These are phyloP conservation scores for Fistularia commersonii DNA, from an alignment of 2,797 vertebrate species.

Conservation along the genomic window DNA sequence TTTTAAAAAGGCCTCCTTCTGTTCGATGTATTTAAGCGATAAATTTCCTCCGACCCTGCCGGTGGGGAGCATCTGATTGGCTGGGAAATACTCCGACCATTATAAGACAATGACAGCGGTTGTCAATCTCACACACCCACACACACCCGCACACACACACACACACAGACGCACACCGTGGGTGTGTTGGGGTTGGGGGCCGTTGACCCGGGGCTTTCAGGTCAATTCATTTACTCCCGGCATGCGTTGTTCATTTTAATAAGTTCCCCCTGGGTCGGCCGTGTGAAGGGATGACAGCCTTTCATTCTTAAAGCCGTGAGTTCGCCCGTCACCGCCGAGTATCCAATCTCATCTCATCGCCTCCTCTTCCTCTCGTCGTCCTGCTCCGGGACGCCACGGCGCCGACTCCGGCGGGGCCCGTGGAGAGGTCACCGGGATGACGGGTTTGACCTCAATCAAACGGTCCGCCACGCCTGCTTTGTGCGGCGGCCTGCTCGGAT, in stretches of 20 bases:
- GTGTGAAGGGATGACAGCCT: constrained; percentile 68
- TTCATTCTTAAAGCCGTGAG: constrained; percentile 64
- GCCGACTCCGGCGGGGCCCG: constrained; percentile 33
- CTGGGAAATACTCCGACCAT: constrained; percentile 70
- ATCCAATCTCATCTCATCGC: constrained; percentile 46
- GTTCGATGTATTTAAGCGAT: too few relatives aligned
- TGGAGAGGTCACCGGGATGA: constrained; percentile 38
- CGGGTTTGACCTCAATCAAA: constrained; percentile 68
- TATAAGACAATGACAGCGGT: constrained; percentile 66
- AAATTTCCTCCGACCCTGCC: constrained; percentile 23
- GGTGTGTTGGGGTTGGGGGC: too few relatives aligned
- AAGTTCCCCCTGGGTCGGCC: constrained; percentile 58
- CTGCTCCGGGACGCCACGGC: constrained; percentile 21
- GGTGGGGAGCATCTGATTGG: constrained; percentile 42
- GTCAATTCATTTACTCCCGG: constrained; percentile 79
- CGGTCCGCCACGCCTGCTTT: constrained; percentile 43
- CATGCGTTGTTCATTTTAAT: constrained; percentile 82
- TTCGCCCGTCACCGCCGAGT: constrained; percentile 55
- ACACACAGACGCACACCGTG: background rate
- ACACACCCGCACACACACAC: background rate
- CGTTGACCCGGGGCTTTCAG: constrained; percentile 77
- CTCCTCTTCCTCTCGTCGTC: constrained; percentile 38
- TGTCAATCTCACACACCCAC: constrained; percentile 57
- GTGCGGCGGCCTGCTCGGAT: constrained; percentile 45
- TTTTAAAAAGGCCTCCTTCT: too few relatives aligned